A percentile compares a stretch with the other conserved stretches of the same genome.
Evolutionary conservation across 2,888 invertebrate species (phyloP).

Genomic region (Platycheirus albimanus): DNA sequence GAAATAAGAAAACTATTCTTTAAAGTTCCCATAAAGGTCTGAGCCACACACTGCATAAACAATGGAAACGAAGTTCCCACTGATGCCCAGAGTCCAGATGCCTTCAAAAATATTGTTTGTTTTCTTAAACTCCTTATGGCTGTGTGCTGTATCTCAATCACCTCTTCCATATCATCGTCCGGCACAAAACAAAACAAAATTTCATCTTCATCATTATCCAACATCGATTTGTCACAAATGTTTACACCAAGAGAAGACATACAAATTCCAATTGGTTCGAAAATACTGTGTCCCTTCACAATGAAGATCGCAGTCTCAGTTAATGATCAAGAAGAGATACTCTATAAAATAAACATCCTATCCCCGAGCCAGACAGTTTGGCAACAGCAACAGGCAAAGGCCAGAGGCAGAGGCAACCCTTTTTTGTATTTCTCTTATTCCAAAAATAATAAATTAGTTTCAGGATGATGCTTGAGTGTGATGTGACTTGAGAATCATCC

Average conservation of each 20-base stretch:
- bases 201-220: slow-evolving; percentile 46
- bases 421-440: slow-evolving; percentile 29
- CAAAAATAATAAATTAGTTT: slow-evolving; percentile 48
- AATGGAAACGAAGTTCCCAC: neutral
- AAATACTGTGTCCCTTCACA: slow-evolving; percentile 42
- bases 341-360: slow-evolving; percentile 53
- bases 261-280: slow-evolving; percentile 34
- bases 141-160: slow-evolving; percentile 15
- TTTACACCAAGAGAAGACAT: slow-evolving; percentile 49
- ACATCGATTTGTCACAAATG: slow-evolving; percentile 69
- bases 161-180: slow-evolving; percentile 23
- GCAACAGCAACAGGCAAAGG: too few relatives aligned
- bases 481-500: slow-evolving; percentile 52
- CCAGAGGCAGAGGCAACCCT: slow-evolving; percentile 51
- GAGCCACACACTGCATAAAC: neutral
- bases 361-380: slow-evolving; percentile 45
- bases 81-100: slow-evolving; percentile 3
- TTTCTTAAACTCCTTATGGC: slow-evolving; percentile 47
- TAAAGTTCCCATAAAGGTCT: neutral
- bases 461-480: slow-evolving; percentile 22
- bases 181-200: neutral
- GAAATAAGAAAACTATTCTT: neutral
- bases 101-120: slow-evolving; percentile 47
- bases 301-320: slow-evolving; percentile 66
- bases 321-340: slow-evolving; percentile 55